These are phyloP conservation scores for Platysteira castanea DNA, from an alignment of 2,113 vertebrate genomes.

Conservation along the genomic window DNA sequence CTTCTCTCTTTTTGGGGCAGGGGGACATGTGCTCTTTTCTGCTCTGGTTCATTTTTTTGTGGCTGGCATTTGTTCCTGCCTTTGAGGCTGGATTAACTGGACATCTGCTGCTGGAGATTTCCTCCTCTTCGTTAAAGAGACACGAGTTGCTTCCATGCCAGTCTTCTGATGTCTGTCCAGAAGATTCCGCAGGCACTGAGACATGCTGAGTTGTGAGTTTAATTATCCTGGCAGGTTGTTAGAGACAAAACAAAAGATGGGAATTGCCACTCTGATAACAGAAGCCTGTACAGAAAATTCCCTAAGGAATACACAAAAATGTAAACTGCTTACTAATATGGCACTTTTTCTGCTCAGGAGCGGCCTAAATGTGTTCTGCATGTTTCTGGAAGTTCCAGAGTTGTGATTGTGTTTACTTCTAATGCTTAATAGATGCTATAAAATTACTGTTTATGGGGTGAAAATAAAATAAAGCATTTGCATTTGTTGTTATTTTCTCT, in stretches of 20 bases:
- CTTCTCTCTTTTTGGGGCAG: background rate
- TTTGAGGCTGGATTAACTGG: slow-evolving; percentile 39
- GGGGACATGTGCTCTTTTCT: background rate
- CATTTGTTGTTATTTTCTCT: background rate
- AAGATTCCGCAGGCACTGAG: slow-evolving; percentile 8
- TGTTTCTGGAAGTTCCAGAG: background rate
- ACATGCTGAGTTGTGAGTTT: slow-evolving; percentile 21
- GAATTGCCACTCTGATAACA: slow-evolving; percentile 2
- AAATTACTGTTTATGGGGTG: background rate
- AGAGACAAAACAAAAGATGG: slow-evolving; percentile 35
- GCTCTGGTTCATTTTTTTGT: background rate
- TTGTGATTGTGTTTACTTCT: background rate
- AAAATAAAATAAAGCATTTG: background rate
- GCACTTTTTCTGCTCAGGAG: background rate
- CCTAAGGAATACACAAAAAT: background rate
- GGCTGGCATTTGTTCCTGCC: background rate
- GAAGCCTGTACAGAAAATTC: background rate
- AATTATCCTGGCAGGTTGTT: slow-evolving; percentile 47
- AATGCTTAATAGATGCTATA: background rate
- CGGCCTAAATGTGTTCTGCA: background rate
- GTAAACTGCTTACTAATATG: background rate
- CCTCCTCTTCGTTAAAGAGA: background rate
- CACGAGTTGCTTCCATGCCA: slow-evolving; percentile 17
- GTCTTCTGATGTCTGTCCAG: slow-evolving; percentile 55
- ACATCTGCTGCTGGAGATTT: slow-evolving; percentile 51